These are phyloP conservation scores for Pygocentrus nattereri DNA, from an alignment of 2,797 vertebrate genomes.

Conservation along the genomic window DNA sequence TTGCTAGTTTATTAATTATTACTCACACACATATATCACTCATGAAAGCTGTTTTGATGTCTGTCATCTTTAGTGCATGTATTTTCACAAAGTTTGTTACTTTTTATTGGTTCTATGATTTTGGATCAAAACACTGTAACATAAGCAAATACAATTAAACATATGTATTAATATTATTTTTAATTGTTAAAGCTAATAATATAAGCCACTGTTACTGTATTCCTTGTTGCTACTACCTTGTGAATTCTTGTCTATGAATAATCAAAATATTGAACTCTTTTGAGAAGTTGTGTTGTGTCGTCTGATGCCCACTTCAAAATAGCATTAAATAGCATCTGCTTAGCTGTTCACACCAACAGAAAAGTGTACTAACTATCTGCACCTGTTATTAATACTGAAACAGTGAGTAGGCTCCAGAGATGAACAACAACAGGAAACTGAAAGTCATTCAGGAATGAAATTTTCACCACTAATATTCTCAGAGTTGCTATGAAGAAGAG, in stretches of 20 bases:
- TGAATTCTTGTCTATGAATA: neutral
- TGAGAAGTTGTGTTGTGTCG: neutral
- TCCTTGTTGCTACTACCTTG: neutral
- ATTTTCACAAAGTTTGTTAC: neutral
- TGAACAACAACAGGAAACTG: conserved; percentile 28
- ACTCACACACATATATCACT: neutral
- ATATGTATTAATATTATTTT: neutral
- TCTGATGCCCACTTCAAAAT: neutral
- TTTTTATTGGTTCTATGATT: too few relatives aligned
- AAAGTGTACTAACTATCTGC: neutral
- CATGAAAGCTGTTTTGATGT: neutral
- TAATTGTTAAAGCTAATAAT: neutral
- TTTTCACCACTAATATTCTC: neutral
- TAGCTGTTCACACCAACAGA: neutral
- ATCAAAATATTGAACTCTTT: neutral
- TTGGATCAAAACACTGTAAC: too few relatives aligned
- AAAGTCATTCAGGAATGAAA: conserved; percentile 14
- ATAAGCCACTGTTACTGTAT: neutral
- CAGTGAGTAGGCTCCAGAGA: neutral
- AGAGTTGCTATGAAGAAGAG: neutral
- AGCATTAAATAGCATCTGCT: neutral
- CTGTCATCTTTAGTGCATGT: neutral
- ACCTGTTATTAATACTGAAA: conserved; percentile 23
- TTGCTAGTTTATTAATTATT: neutral
- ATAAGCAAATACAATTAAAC: too few relatives aligned